These are phyloP conservation scores for Xyrichtys novacula DNA, from an alignment of 2,797 vertebrate species.

Conservation along the genomic window DNA sequence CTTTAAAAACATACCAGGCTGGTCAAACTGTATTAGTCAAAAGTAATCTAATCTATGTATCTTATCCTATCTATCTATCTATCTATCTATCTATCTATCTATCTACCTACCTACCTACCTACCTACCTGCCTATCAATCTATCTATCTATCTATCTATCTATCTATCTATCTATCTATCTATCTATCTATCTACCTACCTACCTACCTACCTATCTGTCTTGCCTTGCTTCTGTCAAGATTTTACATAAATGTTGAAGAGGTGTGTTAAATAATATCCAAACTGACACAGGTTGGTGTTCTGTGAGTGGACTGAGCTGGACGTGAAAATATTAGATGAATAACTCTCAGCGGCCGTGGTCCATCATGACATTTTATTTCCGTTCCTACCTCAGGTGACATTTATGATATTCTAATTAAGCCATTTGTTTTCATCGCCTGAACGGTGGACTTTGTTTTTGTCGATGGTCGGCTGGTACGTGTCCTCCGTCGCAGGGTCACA, in stretches of 20 bases:
- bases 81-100: too few relatives aligned
- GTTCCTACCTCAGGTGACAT: slow-evolving; percentile 5
- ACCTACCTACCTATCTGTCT: too few relatives aligned
- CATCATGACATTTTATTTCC: slow-evolving; percentile 6
- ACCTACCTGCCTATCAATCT: too few relatives aligned
- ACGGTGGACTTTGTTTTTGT: neutral
- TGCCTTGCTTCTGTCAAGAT: too few relatives aligned
- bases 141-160: too few relatives aligned
- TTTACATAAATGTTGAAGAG: neutral
- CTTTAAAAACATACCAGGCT: too few relatives aligned
- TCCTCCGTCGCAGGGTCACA: neutral
- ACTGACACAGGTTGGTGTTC: neutral
- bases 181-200: too few relatives aligned
- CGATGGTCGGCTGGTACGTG: neutral
- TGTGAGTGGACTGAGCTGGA: neutral
- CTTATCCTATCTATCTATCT: too few relatives aligned
- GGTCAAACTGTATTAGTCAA: too few relatives aligned
- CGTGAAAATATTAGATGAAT: neutral
- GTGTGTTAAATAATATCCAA: neutral
- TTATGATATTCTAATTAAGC: slow-evolving; percentile 12
- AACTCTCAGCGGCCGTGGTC: neutral
- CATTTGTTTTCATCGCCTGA: neutral
- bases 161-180: too few relatives aligned
- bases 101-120: too few relatives aligned
- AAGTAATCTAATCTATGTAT: too few relatives aligned